Base-by-base conservation (phyloP, 1,140 invertebrate species). In the Rhyacophila brunnea region DNA sequence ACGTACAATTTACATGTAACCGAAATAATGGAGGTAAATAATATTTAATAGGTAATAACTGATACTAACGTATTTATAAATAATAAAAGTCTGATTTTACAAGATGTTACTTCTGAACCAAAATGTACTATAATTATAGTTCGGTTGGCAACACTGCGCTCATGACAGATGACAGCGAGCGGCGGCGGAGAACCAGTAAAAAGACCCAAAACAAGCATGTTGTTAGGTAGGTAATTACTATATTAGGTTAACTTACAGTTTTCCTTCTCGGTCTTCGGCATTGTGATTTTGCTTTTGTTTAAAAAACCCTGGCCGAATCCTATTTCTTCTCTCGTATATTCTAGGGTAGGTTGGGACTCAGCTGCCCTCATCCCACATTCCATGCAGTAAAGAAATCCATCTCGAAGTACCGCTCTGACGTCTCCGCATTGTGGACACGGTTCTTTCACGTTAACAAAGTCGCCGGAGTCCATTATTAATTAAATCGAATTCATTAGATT, bases 361-460 rank as follows among this genome's bases (percentile, higher is more conserved):
- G 69, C 65, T 18, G 72, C 66, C 40, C 73, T 68, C 6, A 68
- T 71, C 18, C 74, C 74, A 45, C 84, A 85, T 51, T 75, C 73
- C 13, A 70, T 53, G 57, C 83, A 85, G 60, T 80, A 85, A 53
- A 77, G 83, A 68, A 68, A 82, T 11, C 83, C 83, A 52, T 70
- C 76, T 32, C 76, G 70, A 15, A 72, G 67, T 42, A 74, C 74
- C 58, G 83, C 84, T 13, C 76, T 66, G 1, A 54, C 64, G 15
- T 70, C 66, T 1, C 74, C 76, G 61, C 83, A 85, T 9, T 78
- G 65, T 14, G 43, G 53, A 45, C 79, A 81, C 10, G 38, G 10
- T 15, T 51, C 36, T 4, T 17, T 13, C 0, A 42, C 46, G 1
- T 62, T 54, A 6, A 42, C 28, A 10, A 57, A 46, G 5, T 36